phyloP scores from a whole-genome alignment of 2,113 vertebrate species.

The Laterallus jamaicensis region DNA sequence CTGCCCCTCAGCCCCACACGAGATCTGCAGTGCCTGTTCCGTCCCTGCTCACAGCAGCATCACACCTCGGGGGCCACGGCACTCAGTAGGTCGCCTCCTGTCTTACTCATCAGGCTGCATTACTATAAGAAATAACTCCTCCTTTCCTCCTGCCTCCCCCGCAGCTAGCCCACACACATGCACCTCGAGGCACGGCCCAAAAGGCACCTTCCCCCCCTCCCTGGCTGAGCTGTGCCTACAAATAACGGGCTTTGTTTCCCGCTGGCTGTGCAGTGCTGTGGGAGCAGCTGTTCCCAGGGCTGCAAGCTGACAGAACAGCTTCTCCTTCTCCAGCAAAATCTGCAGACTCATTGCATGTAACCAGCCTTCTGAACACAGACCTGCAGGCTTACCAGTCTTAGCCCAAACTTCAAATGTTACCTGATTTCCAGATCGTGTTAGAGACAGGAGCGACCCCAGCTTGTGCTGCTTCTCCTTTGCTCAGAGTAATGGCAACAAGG shows the following conservation, averaged over 20 bases:
- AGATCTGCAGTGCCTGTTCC: neutral
- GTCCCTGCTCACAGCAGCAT: neutral
- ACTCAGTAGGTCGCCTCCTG: neutral
- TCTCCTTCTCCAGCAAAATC: neutral
- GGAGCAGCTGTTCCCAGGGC: neutral
- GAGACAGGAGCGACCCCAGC: neutral
- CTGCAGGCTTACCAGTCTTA: neutral
- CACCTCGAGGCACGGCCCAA: neutral
- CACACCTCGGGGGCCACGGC: neutral
- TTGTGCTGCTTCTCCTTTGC: neutral
- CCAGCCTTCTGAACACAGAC: neutral
- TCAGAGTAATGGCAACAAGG: neutral
- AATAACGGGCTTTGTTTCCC: neutral
- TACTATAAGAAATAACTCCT: neutral
- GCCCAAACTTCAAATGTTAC: neutral
- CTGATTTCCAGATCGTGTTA: neutral
- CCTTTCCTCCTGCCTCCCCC: neutral
- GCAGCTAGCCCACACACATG: neutral
- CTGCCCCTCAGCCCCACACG: neutral
- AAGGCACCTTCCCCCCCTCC: neutral
- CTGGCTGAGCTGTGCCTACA: neutral
- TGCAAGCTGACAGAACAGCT: neutral
- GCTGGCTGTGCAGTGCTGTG: neutral
- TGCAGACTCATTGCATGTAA: neutral
- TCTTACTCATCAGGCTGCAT: neutral